Percentiles rank a stretch among this genome's conserved stretches.
Evolutionary conservation across 1,140 invertebrate genomes (phyloP).

Genomic region (Potamilus streckersoni): DNA sequence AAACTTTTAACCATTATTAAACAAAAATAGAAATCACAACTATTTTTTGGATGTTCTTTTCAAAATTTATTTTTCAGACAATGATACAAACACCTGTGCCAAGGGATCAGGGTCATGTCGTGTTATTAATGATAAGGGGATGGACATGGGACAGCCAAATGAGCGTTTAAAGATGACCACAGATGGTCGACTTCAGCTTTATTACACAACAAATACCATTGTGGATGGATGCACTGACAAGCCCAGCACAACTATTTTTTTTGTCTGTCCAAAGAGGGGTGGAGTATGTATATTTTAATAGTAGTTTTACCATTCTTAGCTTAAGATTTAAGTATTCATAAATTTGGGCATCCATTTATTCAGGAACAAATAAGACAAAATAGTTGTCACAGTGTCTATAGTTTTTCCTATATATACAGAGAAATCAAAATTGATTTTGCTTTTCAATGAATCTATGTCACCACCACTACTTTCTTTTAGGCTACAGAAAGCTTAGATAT

Average conservation of each 20-base stretch:
- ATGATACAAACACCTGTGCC: conserved; percentile 37
- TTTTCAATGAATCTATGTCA: neutral
- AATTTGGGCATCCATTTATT: neutral
- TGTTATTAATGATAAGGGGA: conserved; percentile 12
- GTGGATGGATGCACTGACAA: conserved; percentile 38
- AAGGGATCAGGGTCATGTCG: conserved; percentile 40
- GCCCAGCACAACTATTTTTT: conserved; percentile 51
- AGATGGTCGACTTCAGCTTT: conserved; percentile 36
- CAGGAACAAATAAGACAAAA: neutral
- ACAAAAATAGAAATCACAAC: neutral
- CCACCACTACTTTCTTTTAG: too few species aligned
- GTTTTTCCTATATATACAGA: neutral
- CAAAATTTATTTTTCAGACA: conserved; percentile 1
- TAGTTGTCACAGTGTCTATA: neutral
- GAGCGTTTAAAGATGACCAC: conserved; percentile 28
- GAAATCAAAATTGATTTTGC: neutral
- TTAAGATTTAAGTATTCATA: neutral
- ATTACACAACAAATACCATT: conserved; percentile 29
- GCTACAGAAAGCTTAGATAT: too few species aligned
- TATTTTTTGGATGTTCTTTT: conserved; percentile 3
- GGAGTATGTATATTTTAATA: conserved; percentile 40
- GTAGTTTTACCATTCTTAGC: neutral
- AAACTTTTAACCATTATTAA: neutral
- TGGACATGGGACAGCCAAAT: conserved; percentile 36
- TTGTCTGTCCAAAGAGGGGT: conserved; percentile 56